Evolutionary conservation across 2,113 vertebrate genomes (phyloP).

Genomic region (Tragelaphus buxtoni): DNA sequence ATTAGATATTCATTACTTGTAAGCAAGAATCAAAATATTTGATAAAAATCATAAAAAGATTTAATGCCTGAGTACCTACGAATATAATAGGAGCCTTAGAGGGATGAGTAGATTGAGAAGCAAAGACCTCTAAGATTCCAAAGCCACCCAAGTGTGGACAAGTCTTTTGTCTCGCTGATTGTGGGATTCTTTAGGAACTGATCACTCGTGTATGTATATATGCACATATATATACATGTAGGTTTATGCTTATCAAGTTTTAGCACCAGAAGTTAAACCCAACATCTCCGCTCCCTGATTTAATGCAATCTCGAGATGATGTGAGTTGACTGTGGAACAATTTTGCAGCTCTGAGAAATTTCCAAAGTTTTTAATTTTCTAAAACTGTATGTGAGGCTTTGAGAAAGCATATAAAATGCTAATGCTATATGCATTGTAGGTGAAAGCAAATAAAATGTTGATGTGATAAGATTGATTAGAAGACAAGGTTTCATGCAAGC

Average conservation of each 20-base stretch:
- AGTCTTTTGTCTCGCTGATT: neutral
- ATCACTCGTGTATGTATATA: neutral
- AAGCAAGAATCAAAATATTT: constrained; percentile 3
- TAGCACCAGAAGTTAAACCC: neutral
- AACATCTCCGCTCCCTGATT: neutral
- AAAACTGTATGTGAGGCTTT: neutral
- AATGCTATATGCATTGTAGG: neutral
- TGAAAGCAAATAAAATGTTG: neutral
- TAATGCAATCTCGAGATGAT: neutral
- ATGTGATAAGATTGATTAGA: neutral
- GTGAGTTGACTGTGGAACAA: neutral
- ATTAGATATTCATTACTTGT: neutral
- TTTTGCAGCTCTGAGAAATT: neutral
- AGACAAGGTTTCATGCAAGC: neutral
- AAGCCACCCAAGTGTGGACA: neutral
- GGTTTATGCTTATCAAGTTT: neutral
- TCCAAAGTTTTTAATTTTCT: constrained; percentile 28
- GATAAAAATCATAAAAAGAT: neutral
- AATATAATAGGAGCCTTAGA: neutral
- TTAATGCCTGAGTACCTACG: neutral
- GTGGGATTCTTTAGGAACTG: neutral
- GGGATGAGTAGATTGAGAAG: neutral
- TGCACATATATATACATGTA: neutral
- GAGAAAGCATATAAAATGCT: neutral
- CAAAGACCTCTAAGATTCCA: neutral